Percentiles rank a stretch among this genome's conserved stretches.
These are phyloP conservation scores for Microhierax caerulescens DNA, from an alignment of 2,797 vertebrate genomes.

Conservation along the genomic window DNA sequence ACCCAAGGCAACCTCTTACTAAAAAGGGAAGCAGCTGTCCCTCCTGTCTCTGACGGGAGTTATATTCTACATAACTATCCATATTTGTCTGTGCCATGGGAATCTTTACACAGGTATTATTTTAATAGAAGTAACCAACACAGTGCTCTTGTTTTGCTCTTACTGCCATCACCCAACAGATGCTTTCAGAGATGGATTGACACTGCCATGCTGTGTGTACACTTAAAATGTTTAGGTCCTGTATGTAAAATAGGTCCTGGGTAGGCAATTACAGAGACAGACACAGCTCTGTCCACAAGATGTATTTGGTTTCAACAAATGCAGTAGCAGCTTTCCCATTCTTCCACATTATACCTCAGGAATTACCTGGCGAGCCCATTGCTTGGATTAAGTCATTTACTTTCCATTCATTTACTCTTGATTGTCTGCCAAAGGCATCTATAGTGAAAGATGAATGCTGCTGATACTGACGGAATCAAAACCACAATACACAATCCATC, in stretches of 20 bases:
- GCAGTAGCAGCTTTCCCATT: neutral
- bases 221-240: neutral
- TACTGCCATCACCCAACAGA: neutral
- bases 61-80: neutral
- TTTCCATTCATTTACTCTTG: neutral
- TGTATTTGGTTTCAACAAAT: neutral
- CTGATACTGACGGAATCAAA: neutral
- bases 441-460: neutral
- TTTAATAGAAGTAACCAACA: neutral
- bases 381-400: neutral
- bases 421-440: neutral
- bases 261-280: neutral
- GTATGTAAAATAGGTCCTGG: neutral
- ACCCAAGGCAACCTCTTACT: neutral
- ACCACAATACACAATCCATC: neutral
- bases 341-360: neutral
- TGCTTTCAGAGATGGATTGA: neutral
- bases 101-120: neutral
- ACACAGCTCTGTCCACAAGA: neutral
- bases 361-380: neutral
- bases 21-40: neutral
- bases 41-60: neutral
- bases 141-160: neutral
- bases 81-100: neutral
- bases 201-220: neutral